Evolutionary conservation across 30 jellyfish, hydroid and myxozoan genomes (phyloP).

Genomic region (Cassiopea andromeda): DNA sequence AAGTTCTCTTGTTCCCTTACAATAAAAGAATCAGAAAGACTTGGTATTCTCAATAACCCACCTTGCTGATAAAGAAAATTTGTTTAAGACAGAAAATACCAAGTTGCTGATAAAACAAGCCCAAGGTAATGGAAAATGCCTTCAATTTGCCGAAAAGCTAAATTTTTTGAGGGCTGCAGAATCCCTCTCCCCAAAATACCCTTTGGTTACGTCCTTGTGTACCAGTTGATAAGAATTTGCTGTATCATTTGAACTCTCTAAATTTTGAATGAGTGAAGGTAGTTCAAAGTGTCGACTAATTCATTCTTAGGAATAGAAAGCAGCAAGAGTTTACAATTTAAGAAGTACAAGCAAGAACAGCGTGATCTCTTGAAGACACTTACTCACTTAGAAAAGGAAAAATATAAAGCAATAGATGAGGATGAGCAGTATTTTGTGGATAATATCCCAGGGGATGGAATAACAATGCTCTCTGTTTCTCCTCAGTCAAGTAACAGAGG

Average conservation of each 20-base stretch:
- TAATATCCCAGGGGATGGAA: constrained; percentile 58
- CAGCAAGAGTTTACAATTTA: constrained; percentile 83
- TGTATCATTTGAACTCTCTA: neutral
- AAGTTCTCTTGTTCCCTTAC: too few species aligned
- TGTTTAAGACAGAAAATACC: too few species aligned
- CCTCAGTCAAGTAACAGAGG: neutral
- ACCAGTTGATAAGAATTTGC: too few species aligned
- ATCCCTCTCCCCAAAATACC: too few species aligned
- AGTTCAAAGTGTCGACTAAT: neutral
- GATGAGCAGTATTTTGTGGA: constrained; percentile 52
- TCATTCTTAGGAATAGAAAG: constrained; percentile 77
- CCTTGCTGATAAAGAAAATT: too few species aligned
- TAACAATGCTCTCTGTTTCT: constrained; percentile 36
- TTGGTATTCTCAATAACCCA: too few species aligned
- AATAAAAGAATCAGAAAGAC: too few species aligned
- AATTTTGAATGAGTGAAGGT: neutral
- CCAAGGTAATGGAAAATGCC: too few species aligned
- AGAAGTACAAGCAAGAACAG: constrained; percentile 69
- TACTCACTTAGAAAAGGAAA: constrained; percentile 64
- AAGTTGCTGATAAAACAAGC: too few species aligned
- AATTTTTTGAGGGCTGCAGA: too few species aligned
- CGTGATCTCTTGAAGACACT: constrained; percentile 62
- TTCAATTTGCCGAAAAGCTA: too few species aligned
- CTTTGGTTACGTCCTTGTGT: too few species aligned
- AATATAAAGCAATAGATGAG: constrained; percentile 37